Evolutionary conservation across 2,113 vertebrate genomes (phyloP), one percentile per base, ranked within the genome.

Genomic region (Scopus umbretta): DNA sequence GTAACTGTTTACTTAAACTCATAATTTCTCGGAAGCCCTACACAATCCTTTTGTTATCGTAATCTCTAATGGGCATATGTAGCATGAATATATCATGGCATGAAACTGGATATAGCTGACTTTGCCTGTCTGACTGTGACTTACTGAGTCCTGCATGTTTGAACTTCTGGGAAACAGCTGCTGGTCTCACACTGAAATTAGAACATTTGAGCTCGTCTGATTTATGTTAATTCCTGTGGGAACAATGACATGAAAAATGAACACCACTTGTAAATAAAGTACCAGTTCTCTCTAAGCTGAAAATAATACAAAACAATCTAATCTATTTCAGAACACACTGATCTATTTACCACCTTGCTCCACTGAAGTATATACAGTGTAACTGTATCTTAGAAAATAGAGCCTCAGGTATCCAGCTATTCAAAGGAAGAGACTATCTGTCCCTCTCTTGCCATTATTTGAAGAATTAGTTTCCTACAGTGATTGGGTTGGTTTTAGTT

Each of bases 151-250:
- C 96, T 81, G 96, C 88, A 91, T 97, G 96, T 97, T 97, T 98
- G 97, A 96, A 98, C 96, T 97, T 98, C 98, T 98, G 96, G 96
- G 97, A 97, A 98, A 98, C 98, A 98, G 98, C 98, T 98, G 98
- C 96, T 95, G 93, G 97, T 97, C 97, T 95, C 97, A 97, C 97
- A 97, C 59, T 95, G 96, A 98, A 98, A 98, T 97, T 73, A 98
- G 97, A 98, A 97, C 95, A 96, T 97, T 97, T 96, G 97, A 96
- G 96, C 97, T 98, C 40, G 3, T 97, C 97, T 98, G 98, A 98
- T 98, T 98, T 98, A 98, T 97, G 96, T 97, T 97, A 97, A 97
- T 96, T 98, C 98, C 91, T 94, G 38, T 94, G 96, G 96, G 98
- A 98, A 98, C 80, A 91, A 36, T 80, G 92, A 98, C 97, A 98